A percentile compares a stretch with the other conserved stretches of the same genome.
phyloP scores from a whole-genome alignment of 2,113 vertebrate species.

The Trematomus loennbergii region DNA sequence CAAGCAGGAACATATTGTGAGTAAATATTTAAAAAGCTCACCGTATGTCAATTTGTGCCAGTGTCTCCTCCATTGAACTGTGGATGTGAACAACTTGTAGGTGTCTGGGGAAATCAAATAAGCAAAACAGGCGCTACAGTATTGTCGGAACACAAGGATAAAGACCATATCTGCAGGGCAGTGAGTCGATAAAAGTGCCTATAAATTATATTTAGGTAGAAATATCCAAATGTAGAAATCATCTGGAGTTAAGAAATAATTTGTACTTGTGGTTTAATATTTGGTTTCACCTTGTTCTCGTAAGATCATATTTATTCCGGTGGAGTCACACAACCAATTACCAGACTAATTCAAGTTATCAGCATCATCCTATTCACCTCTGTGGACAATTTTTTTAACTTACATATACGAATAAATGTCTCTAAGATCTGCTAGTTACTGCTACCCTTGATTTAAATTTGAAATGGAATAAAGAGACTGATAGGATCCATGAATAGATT shows the following conservation, averaged over 20 bases:
- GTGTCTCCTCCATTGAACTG: constrained; percentile 35
- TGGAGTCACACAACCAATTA: neutral
- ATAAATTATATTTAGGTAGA: neutral
- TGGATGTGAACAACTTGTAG: constrained; percentile 59
- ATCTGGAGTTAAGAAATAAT: no score
- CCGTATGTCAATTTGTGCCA: constrained; percentile 32
- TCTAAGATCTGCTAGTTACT: neutral
- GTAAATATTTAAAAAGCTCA: constrained; percentile 68
- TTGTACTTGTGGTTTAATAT: neutral
- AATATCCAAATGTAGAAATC: neutral
- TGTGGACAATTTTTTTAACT: neutral
- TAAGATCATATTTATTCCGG: neutral
- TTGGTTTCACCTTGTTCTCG: neutral
- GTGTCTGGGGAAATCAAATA: constrained; percentile 42
- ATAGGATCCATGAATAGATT: neutral
- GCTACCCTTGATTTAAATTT: neutral
- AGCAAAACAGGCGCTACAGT: constrained; percentile 33
- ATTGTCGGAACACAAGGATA: neutral
- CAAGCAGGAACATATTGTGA: constrained; percentile 47
- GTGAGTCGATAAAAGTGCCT: neutral
- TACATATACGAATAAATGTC: neutral
- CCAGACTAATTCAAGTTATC: neutral
- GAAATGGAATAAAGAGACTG: neutral
- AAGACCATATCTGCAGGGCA: neutral
- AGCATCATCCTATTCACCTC: neutral